Conservation (phyloP, 2,797 vertebrate species). For the Microctenopoma lineatum region DNA sequence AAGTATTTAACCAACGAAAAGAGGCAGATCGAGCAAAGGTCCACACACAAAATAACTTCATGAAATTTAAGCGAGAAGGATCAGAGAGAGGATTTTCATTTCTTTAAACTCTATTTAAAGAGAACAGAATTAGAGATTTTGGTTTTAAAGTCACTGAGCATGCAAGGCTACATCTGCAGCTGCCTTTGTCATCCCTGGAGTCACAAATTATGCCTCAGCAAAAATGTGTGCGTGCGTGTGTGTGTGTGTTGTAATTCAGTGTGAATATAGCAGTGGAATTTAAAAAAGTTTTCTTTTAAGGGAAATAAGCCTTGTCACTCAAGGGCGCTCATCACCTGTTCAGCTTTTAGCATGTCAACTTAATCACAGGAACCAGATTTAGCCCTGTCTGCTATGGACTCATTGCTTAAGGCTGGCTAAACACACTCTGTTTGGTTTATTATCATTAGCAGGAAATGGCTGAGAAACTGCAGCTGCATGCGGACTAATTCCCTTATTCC, state of each 20-base stretch:
- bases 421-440: constrained; percentile 45
- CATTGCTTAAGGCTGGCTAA: constrained; percentile 47
- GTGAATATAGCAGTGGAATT: background rate
- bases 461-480: constrained; percentile 46
- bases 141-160: constrained; percentile 1
- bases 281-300: constrained; percentile 17
- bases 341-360: constrained; percentile 12
- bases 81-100: background rate
- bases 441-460: constrained; percentile 56
- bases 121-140: background rate
- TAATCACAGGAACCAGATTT: constrained; percentile 23
- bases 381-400: background rate
- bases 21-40: no score
- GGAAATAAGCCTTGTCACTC: constrained; percentile 23
- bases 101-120: background rate
- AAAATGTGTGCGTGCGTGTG: background rate
- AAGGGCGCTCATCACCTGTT: constrained; percentile 12
- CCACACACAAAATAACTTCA: no score
- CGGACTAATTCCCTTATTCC: constrained; percentile 66
- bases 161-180: constrained; percentile 1
- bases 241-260: constrained; percentile 1
- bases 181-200: background rate
- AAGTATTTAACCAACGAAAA: no score
- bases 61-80: background rate
- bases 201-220: constrained; percentile 8